These are phyloP conservation scores for Cheilosia vernalis DNA, from an alignment of 2,888 invertebrate genomes.

Conservation along the genomic window DNA sequence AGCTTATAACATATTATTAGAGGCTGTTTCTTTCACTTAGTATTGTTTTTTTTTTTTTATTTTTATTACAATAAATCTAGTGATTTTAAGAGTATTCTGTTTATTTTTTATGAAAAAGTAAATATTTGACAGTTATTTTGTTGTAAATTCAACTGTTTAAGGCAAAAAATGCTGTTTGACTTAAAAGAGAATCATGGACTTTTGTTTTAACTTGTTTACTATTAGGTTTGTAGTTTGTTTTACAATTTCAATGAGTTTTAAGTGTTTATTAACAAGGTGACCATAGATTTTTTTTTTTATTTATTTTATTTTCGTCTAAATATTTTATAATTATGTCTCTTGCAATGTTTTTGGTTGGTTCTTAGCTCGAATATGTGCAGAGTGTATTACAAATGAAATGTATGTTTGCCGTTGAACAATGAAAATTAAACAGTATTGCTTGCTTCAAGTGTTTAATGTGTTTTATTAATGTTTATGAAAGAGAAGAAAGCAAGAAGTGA, in stretches of 20 bases:
- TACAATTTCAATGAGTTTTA: not conserved
- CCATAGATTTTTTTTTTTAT: not conserved
- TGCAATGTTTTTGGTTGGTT: no score
- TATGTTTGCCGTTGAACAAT: no score
- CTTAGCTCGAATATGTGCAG: no score
- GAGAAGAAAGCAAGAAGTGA: no score
- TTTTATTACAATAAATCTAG: slow-evolving; percentile 3
- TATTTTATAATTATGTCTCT: no score
- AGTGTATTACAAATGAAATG: no score
- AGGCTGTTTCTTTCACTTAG: slow-evolving; percentile 20
- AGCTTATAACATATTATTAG: slow-evolving; percentile 51
- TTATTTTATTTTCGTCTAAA: no score
- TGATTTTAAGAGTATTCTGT: not conserved
- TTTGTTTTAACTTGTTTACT: not conserved
- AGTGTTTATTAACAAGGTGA: not conserved
- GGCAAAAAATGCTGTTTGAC: slow-evolving; percentile 47
- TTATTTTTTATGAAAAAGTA: slow-evolving; percentile 35
- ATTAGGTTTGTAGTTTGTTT: not conserved
- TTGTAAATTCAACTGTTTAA: slow-evolving; percentile 56
- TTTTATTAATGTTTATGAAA: no score
- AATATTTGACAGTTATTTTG: slow-evolving; percentile 36
- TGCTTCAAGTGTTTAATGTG: no score
- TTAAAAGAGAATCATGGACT: slow-evolving; percentile 45
- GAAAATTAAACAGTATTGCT: no score
- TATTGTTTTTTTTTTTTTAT: slow-evolving; percentile 2